A percentile compares a stretch with the other conserved stretches of the same genome.
These are phyloP conservation scores for Paramacrobiotus metropolitanus DNA, from an alignment of 1,140 invertebrate genomes.

Conservation along the genomic window DNA sequence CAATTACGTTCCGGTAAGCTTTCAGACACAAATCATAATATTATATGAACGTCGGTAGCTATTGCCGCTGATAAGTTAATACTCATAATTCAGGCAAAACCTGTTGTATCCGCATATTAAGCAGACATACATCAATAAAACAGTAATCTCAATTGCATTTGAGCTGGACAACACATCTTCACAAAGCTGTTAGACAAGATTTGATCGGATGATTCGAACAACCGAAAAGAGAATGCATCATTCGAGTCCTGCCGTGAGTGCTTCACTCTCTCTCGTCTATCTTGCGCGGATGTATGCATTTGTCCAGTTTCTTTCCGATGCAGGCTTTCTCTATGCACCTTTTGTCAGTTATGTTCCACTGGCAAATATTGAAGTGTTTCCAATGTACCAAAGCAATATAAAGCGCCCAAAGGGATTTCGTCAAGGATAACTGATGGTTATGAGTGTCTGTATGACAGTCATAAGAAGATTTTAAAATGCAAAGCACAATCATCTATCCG, in stretches of 20 bases:
- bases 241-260: too few relatives aligned
- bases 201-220: too few relatives aligned
- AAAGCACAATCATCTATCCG: background rate
- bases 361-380: background rate
- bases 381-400: background rate
- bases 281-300: background rate
- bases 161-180: too few relatives aligned
- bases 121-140: background rate
- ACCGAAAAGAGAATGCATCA: too few relatives aligned
- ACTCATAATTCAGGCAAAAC: too few relatives aligned
- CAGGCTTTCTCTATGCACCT: background rate
- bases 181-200: background rate
- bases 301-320: background rate
- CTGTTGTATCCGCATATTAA: background rate
- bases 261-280: too few relatives aligned
- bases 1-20: too few relatives aligned
- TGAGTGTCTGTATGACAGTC: background rate
- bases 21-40: too few relatives aligned
- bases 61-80: too few relatives aligned
- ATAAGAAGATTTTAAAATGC: constrained; percentile 3
- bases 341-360: background rate
- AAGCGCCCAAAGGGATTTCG: background rate
- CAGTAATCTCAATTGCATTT: background rate
- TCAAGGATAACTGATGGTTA: background rate
- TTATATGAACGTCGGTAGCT: too few relatives aligned